Base-by-base conservation (phyloP, 1,140 invertebrate genomes). In the Sycobia sp. region DNA sequence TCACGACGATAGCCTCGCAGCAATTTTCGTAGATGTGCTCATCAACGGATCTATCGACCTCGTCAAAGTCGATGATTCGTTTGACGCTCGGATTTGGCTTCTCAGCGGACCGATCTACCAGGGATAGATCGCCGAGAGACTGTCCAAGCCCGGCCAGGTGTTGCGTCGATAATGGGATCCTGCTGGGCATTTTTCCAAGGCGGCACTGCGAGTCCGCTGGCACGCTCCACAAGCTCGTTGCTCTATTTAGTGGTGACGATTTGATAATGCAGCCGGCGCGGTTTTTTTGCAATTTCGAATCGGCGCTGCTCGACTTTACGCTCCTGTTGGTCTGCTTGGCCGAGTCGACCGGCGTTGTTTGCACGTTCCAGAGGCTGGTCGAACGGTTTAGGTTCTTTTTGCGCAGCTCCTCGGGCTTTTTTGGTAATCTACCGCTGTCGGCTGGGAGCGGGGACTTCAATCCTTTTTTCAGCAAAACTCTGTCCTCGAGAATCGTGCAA, bases 401-500 rank as follows among this genome's bases (percentile, higher is more conserved):
- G 4, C 55, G 50, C 27, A 73, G 8, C 0, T 66, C 59, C 8
- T 77, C 76, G 0, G 76, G 67, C 51, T 76, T 78, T 44, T 66
- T 71, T 14, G 76, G 76, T 13, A 69, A 20, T 25, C 71, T 73
- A 0, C 62, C 53, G 8, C 54, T 67, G 10, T 60, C 67, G 0
- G 20, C 22, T 3, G 49, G 49, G n/a, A 18, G 7, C 25, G 25
- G 4, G 8, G 77, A 72, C 29, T 4, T 65, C n/a, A 81, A 58
- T 0, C 76, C 76, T 49, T 81, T 81, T 56, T 80, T 81, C 38
- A 80, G 43, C 39, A 81, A 53, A 1, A 74, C 71, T 47, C 78
- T 69, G 63, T 81, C 79, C 51, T 81, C 79, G 7, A 81, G 69
- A 43, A 81, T 79, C 49, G 76, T 75, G 68, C 78, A 81, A 4